A percentile compares a stretch with the other conserved stretches of the same genome.
phyloP scores from a whole-genome alignment of 2,888 invertebrate genomes.

The Cylindroiulus punctatus region DNA sequence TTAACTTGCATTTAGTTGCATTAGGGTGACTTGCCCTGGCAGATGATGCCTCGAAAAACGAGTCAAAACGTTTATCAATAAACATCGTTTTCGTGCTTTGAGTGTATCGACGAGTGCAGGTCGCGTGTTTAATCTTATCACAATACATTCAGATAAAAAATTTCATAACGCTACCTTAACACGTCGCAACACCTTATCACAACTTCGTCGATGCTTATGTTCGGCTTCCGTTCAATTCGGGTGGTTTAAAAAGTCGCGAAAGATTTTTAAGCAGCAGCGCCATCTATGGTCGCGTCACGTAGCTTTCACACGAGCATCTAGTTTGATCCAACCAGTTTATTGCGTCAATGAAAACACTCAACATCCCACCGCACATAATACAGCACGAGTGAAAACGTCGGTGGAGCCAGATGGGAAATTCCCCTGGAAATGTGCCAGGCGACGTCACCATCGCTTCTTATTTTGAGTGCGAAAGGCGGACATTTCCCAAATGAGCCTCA shows the following conservation, averaged over 20 bases:
- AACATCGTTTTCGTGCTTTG: background rate
- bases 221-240: background rate
- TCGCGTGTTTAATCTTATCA: background rate
- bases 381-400: background rate
- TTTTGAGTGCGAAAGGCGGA: too few species aligned
- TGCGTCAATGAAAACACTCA: conserved; percentile 1
- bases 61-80: background rate
- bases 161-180: background rate
- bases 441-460: too few species aligned
- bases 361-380: background rate
- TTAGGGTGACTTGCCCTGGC: background rate
- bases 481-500: too few species aligned
- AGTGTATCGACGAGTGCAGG: conserved; percentile 21
- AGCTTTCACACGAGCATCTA: too few species aligned
- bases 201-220: background rate
- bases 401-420: background rate
- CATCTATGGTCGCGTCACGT: background rate
- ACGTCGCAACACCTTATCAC: background rate
- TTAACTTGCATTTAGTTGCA: too few species aligned
- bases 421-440: background rate
- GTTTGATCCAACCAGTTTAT: background rate
- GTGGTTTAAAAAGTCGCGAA: background rate
- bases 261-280: background rate
- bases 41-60: background rate
- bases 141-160: background rate